A percentile compares a stretch with the other conserved stretches of the same genome.
These are phyloP conservation scores for Stegodyphus mimosarum DNA, from an alignment of 1,140 invertebrate species.

Conservation along the genomic window DNA sequence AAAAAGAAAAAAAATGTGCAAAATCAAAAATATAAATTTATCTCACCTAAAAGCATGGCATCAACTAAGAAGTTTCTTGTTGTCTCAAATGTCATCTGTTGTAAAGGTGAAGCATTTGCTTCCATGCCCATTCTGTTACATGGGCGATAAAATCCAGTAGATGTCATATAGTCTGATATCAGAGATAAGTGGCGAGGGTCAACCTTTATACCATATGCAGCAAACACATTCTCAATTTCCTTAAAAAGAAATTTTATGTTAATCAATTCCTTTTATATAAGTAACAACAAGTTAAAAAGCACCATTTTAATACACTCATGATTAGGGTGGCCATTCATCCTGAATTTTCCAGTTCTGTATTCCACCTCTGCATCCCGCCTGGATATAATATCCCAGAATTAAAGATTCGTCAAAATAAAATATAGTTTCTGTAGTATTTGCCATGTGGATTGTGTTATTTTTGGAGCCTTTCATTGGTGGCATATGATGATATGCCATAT, in stretches of 20 bases:
- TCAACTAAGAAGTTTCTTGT: slow-evolving; percentile 87
- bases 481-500: too few relatives aligned
- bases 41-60: slow-evolving; percentile 74
- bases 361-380: too few relatives aligned
- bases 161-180: slow-evolving; percentile 98
- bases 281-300: too few relatives aligned
- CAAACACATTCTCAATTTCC: slow-evolving; percentile 93
- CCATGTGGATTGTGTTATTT: too few relatives aligned
- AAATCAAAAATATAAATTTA: not conserved
- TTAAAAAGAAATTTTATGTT: slow-evolving; percentile 61
- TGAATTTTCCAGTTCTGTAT: too few relatives aligned
- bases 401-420: too few relatives aligned
- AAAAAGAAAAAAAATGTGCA: not conserved
- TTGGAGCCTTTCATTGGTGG: too few relatives aligned
- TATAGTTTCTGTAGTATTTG: too few relatives aligned
- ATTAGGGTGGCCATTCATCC: too few relatives aligned
- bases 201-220: slow-evolving; percentile 95
- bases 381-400: too few relatives aligned
- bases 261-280: too few relatives aligned
- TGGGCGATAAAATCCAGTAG: slow-evolving; percentile 87
- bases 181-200: slow-evolving; percentile 92
- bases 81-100: slow-evolving; percentile 98
- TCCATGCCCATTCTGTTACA: slow-evolving; percentile 92
- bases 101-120: slow-evolving; percentile 83
- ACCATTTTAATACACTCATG: too few relatives aligned